Evolutionary conservation across 2,797 vertebrate genomes (phyloP).

Genomic region (Ctenochaetus hawaiiensis): DNA sequence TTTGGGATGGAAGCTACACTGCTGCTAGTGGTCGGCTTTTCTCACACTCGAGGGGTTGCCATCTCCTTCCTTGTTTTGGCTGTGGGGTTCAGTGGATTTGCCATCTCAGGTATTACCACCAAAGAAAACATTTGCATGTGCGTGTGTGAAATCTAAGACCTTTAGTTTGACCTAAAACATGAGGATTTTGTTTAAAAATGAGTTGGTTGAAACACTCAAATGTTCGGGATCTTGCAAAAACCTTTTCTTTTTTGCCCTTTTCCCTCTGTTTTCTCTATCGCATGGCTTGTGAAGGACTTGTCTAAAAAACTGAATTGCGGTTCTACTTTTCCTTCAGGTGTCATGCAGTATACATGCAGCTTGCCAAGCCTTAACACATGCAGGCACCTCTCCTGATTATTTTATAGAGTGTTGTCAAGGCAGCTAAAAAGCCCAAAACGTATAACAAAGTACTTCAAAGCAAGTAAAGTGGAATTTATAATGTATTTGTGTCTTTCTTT

Average conservation of each 20-base stretch:
- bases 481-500: background rate
- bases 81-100: conserved; percentile 98
- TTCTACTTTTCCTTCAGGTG: conserved; percentile 12
- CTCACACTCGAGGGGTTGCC: conserved; percentile 93
- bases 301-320: background rate
- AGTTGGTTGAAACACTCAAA: background rate
- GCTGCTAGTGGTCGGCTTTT: conserved; percentile 96
- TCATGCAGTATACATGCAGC: conserved; percentile 28
- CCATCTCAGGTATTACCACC: conserved; percentile 92
- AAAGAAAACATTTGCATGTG: background rate
- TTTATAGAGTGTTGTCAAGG: conserved; percentile 47
- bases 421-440: conserved; percentile 4
- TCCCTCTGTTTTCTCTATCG: background rate
- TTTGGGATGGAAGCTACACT: conserved; percentile 99
- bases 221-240: background rate
- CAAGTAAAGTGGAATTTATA: background rate
- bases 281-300: conserved; percentile 11
- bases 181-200: background rate
- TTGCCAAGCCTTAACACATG: conserved; percentile 9
- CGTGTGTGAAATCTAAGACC: background rate
- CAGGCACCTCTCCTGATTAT: conserved; percentile 41
- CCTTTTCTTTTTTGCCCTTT: background rate
- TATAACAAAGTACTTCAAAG: background rate
- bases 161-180: conserved; percentile 4
- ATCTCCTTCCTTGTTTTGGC: conserved; percentile 97